phyloP scores from a whole-genome alignment of 2,797 vertebrate genomes.

The Novumbra hubbsi region DNA sequence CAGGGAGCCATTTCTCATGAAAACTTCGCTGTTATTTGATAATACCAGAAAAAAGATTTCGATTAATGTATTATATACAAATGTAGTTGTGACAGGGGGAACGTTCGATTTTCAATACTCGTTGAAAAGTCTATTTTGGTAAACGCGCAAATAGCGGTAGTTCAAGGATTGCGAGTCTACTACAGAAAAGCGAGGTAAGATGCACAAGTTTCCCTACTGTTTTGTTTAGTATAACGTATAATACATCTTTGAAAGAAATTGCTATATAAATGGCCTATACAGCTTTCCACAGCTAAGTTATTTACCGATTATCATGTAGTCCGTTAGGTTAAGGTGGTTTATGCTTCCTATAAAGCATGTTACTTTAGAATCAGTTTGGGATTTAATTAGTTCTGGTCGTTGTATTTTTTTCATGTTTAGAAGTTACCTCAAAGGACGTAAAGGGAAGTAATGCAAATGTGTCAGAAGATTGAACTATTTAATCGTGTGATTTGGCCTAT shows the following conservation, averaged over 20 bases:
- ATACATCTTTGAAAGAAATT: too few species aligned
- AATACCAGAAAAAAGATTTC: background rate
- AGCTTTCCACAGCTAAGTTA: background rate
- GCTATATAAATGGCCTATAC: background rate
- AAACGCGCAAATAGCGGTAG: background rate
- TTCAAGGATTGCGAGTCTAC: background rate
- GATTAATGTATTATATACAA: background rate
- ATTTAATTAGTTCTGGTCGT: background rate
- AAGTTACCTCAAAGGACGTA: background rate
- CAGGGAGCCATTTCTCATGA: conserved; percentile 32
- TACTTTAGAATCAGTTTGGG: too few species aligned
- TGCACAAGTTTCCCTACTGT: background rate
- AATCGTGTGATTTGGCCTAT: background rate
- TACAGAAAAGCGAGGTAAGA: background rate
- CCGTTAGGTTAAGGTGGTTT: background rate
- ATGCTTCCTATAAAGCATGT: background rate
- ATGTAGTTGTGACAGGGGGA: background rate
- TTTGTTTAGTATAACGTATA: background rate
- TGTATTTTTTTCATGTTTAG: background rate
- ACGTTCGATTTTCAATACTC: too few species aligned
- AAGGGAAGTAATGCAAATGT: background rate
- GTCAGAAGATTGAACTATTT: background rate
- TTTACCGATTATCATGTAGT: background rate
- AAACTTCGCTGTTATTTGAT: background rate
- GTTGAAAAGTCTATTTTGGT: background rate